Conservation (phyloP, 2,888 invertebrate species). For the Euplexia lucipara region DNA sequence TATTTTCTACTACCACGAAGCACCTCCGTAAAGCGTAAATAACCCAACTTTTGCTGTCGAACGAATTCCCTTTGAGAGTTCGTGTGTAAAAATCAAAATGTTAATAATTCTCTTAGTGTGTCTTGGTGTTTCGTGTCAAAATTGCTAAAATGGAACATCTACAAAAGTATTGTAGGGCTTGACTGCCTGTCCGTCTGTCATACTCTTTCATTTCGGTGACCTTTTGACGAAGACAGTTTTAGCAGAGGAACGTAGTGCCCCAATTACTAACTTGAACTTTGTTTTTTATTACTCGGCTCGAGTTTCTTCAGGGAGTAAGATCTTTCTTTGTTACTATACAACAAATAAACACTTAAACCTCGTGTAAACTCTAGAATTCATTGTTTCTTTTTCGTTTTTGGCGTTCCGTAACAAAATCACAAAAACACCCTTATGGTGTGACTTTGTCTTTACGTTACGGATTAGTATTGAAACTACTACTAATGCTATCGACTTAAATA, state of each 20-base stretch:
- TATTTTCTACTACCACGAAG: slow-evolving; percentile 75
- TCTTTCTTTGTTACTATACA: slow-evolving; percentile 20
- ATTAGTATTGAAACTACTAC: no score
- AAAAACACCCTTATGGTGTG: no score
- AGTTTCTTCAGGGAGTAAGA: not conserved
- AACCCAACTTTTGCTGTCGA: slow-evolving; percentile 76
- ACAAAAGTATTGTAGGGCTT: slow-evolving; percentile 10
- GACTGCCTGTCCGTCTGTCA: slow-evolving; percentile 23
- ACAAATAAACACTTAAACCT: slow-evolving; percentile 10
- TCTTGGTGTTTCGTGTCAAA: slow-evolving; percentile 1
- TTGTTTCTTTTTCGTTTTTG: not conserved
- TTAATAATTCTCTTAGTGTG: slow-evolving; percentile 25
- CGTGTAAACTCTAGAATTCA: slow-evolving; percentile 11
- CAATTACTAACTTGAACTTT: slow-evolving; percentile 32
- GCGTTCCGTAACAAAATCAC: no score
- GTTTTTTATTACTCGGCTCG: slow-evolving; percentile 11
- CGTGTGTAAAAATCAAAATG: slow-evolving; percentile 64
- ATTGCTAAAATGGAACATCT: slow-evolving; percentile 14
- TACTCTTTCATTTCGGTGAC: slow-evolving; percentile 31
- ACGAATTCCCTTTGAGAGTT: slow-evolving; percentile 75
- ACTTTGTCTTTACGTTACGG: no score
- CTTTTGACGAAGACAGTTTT: slow-evolving; percentile 31
- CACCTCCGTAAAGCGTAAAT: slow-evolving; percentile 76
- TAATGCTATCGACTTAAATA: no score
- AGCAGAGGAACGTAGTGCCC: slow-evolving; percentile 23